phyloP scores from a whole-genome alignment of 2,888 invertebrate genomes.

The Dolichomitus sp. region DNA sequence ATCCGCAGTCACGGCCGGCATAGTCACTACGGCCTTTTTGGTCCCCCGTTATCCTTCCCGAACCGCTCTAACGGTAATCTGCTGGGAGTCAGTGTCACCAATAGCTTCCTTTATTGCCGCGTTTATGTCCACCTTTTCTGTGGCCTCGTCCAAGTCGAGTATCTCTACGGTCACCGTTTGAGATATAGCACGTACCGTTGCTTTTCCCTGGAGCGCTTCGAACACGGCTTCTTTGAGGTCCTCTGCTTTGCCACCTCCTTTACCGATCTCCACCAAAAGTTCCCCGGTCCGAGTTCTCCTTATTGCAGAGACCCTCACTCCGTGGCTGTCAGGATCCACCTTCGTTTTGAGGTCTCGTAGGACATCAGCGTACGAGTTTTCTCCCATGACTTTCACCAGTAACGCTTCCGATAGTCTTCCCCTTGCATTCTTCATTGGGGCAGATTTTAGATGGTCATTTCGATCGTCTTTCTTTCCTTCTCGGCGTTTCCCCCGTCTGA shows the following conservation, averaged over 20 bases:
- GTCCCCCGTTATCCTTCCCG: background rate
- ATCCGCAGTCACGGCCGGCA: background rate
- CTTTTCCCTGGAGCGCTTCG: slow-evolving; percentile 4
- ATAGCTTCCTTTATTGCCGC: slow-evolving; percentile 7
- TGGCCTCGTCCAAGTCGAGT: slow-evolving; percentile 40
- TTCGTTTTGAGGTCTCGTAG: slow-evolving; percentile 14
- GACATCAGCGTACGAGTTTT: slow-evolving; percentile 24
- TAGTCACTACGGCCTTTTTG: background rate
- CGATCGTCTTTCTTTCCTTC: background rate
- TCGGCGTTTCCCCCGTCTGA: background rate
- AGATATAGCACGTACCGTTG: slow-evolving; percentile 3
- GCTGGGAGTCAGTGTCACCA: background rate
- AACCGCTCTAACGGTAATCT: background rate
- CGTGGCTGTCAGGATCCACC: slow-evolving; percentile 13
- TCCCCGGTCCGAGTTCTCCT: slow-evolving; percentile 21
- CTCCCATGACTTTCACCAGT: background rate
- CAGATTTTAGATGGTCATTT: background rate
- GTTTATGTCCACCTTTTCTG: slow-evolving; percentile 3
- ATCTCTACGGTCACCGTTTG: slow-evolving; percentile 31
- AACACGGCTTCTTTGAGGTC: slow-evolving; percentile 17
- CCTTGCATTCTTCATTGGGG: background rate
- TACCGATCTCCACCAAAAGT: slow-evolving; percentile 16
- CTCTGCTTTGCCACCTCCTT: slow-evolving; percentile 19
- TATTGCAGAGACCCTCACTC: slow-evolving; percentile 11
- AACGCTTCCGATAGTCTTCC: background rate